Percentiles rank a stretch among this genome's conserved stretches.
These are phyloP conservation scores for Cynodonichthys magdalenae DNA, from an alignment of 2,797 vertebrate genomes.

Conservation along the genomic window DNA sequence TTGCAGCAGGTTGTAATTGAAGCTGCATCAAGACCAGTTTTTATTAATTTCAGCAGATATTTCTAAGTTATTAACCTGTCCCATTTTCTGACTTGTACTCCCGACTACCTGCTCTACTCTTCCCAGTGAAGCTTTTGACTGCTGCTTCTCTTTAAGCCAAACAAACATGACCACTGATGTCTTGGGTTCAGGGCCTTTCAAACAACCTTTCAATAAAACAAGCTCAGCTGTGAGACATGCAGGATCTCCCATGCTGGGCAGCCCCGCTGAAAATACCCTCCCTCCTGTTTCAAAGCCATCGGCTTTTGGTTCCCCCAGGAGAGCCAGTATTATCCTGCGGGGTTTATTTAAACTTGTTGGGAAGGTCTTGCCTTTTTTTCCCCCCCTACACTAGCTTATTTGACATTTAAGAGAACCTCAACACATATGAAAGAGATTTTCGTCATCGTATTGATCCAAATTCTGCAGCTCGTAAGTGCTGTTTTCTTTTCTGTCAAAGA, in stretches of 20 bases:
- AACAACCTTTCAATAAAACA: conserved; percentile 83
- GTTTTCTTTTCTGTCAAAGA: conserved; percentile 36
- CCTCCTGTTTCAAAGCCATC: conserved; percentile 82
- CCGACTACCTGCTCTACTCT: conserved; percentile 44
- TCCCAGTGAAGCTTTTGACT: conserved; percentile 64
- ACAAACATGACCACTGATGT: conserved; percentile 76
- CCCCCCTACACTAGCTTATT: conserved; percentile 51
- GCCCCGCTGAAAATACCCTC: conserved; percentile 77
- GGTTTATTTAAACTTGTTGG: conserved; percentile 83
- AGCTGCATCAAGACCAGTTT: conserved; percentile 57
- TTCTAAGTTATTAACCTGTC: conserved; percentile 48
- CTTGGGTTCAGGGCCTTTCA: conserved; percentile 78
- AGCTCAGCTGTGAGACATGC: conserved; percentile 82
- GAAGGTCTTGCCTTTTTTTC: conserved; percentile 77
- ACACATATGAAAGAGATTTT: conserved; percentile 63
- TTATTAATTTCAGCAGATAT: conserved; percentile 59
- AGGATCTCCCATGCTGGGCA: conserved; percentile 78
- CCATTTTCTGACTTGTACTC: conserved; percentile 49
- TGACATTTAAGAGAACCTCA: conserved; percentile 73
- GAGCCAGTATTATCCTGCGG: conserved; percentile 79
- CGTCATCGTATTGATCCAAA: conserved; percentile 58
- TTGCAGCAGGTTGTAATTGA: conserved; percentile 60
- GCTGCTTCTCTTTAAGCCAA: conserved; percentile 70
- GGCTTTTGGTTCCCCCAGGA: conserved; percentile 79
- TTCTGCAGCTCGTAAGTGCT: conserved; percentile 17